These are phyloP conservation scores for Drosophila antonietae DNA, from an alignment of 2,888 invertebrate species.

Conservation along the genomic window DNA sequence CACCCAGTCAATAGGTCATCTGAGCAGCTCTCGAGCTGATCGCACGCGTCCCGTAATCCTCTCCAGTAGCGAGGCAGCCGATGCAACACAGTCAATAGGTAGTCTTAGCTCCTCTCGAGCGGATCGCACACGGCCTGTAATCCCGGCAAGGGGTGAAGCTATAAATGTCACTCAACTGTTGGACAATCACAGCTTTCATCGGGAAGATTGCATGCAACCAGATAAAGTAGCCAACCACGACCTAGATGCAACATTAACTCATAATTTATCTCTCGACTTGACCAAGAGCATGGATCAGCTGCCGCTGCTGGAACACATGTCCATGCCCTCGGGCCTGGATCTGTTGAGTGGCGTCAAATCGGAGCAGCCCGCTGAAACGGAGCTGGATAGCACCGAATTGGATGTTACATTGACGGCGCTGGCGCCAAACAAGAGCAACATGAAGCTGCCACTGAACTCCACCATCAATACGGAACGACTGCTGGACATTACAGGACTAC, in stretches of 20 bases:
- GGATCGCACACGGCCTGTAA: slow-evolving; percentile 19
- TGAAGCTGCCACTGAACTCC: slow-evolving; percentile 83
- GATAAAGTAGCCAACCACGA: neutral
- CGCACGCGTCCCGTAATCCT: slow-evolving; percentile 18
- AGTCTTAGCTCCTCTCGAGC: neutral
- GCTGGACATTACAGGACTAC: slow-evolving; percentile 72
- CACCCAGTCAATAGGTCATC: slow-evolving; percentile 4
- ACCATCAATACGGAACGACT: slow-evolving; percentile 81
- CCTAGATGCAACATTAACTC: slow-evolving; percentile 1
- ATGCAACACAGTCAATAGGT: slow-evolving; percentile 29
- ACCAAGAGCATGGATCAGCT: slow-evolving; percentile 73
- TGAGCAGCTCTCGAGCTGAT: neutral
- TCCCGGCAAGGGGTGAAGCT: slow-evolving; percentile 4
- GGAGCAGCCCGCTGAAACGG: slow-evolving; percentile 17
- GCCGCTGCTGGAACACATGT: slow-evolving; percentile 75
- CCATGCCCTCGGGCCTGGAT: slow-evolving; percentile 76
- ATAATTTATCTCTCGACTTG: slow-evolving; percentile 30
- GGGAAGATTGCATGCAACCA: slow-evolving; percentile 1
- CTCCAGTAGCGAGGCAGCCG: slow-evolving; percentile 1
- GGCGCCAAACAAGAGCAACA: slow-evolving; percentile 76
- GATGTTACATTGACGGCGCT: slow-evolving; percentile 73
- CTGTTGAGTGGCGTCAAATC: slow-evolving; percentile 23
- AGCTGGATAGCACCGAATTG: slow-evolving; percentile 40
- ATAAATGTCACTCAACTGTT: slow-evolving; percentile 32
- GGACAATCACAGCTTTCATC: slow-evolving; percentile 1